A percentile compares a stretch with the other conserved stretches of the same genome.
These are phyloP conservation scores for Caenorhabditis angaria DNA, from an alignment of 2,888 invertebrate genomes.

Conservation along the genomic window DNA sequence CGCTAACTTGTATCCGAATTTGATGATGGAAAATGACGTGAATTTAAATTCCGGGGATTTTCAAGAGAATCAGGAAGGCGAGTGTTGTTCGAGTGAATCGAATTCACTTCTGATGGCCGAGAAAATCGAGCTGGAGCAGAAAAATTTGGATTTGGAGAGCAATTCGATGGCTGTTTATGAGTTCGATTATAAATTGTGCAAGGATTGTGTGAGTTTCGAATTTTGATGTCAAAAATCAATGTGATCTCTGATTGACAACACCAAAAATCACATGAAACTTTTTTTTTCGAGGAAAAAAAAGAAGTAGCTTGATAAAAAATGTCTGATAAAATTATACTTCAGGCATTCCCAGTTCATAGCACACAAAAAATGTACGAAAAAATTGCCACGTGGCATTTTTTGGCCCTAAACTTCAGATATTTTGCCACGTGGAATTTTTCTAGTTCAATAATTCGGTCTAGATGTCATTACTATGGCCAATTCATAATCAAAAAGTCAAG, in stretches of 20 bases:
- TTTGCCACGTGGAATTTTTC: no score
- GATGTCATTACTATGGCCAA: no score
- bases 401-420: background rate
- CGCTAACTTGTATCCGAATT: background rate
- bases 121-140: slow-evolving; percentile 11
- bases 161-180: no score
- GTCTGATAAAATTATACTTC: background rate
- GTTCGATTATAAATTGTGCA: slow-evolving; percentile 24
- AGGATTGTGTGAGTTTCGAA: slow-evolving; percentile 29
- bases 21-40: background rate
- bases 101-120: slow-evolving; percentile 23
- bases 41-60: background rate
- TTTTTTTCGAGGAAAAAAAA: background rate
- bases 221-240: no score
- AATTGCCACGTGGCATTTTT: background rate
- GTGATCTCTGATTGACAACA: no score
- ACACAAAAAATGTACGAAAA: background rate
- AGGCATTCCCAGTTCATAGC: background rate
- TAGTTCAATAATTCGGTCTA: no score
- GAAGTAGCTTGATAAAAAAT: background rate
- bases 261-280: no score
- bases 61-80: slow-evolving; percentile 11
- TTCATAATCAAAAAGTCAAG: background rate
- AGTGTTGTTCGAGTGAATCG: slow-evolving; percentile 11
- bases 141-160: slow-evolving; percentile 3